These are phyloP conservation scores for Musca domestica DNA, from an alignment of 1,140 invertebrate species.

Conservation along the genomic window DNA sequence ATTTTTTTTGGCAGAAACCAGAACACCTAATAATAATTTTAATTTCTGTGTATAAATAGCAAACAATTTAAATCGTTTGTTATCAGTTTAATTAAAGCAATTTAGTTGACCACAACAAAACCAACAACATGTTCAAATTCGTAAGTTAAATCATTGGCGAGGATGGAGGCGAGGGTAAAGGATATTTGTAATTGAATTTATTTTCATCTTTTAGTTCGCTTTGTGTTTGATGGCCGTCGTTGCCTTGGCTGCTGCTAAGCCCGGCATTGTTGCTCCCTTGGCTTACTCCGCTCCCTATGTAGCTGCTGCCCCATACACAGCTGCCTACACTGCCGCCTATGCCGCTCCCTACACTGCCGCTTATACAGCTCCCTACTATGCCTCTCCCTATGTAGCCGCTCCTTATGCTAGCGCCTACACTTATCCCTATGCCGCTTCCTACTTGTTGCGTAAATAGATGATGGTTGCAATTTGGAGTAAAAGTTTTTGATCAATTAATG, in stretches of 20 bases:
- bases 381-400: constrained; percentile 18
- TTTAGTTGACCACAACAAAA: constrained; percentile 8
- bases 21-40: too few relatives aligned
- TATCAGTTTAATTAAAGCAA: constrained; percentile 3
- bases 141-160: constrained; percentile 33
- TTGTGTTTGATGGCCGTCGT: constrained; percentile 44
- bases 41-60: neutral
- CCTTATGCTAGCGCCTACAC: constrained; percentile 16
- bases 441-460: constrained; percentile 26
- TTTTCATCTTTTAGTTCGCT: constrained; percentile 36
- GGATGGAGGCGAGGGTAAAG: neutral
- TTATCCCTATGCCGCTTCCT: constrained; percentile 27
- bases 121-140: constrained; percentile 49
- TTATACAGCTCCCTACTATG: neutral
- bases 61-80: neutral
- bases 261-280: constrained; percentile 12
- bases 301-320: constrained; percentile 30
- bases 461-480: neutral
- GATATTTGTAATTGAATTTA: neutral
- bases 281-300: constrained; percentile 11
- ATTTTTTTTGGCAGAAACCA: too few relatives aligned
- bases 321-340: constrained; percentile 33
- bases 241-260: constrained; percentile 29
- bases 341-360: constrained; percentile 26
- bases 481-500: too few relatives aligned